These are phyloP conservation scores for Entosphenus tridentatus DNA, from an alignment of 2,113 vertebrate species.

Conservation along the genomic window DNA sequence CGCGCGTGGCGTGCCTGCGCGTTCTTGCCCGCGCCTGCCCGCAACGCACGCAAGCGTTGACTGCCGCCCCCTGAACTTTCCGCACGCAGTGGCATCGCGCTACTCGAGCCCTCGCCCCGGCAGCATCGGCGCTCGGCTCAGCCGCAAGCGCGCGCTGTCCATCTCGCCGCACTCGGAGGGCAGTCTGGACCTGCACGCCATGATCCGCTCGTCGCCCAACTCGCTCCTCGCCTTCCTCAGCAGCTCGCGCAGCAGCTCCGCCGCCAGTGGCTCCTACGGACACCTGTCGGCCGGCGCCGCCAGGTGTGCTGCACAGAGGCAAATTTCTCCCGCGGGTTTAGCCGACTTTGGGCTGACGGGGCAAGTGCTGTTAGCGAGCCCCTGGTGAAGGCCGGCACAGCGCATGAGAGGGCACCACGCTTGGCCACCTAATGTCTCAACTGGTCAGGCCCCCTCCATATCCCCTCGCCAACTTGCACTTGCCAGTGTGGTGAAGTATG, in stretches of 20 bases:
- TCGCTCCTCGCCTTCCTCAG: conserved; percentile 95
- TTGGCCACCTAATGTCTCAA: too few relatives aligned
- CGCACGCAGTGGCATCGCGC: conserved; percentile 16
- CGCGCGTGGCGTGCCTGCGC: too few relatives aligned
- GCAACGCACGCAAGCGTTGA: too few relatives aligned
- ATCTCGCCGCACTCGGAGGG: conserved; percentile 84
- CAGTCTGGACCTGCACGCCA: conserved; percentile 94
- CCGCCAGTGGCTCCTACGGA: conserved; percentile 79
- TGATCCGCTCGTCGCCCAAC: conserved; percentile 94
- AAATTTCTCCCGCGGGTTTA: too few relatives aligned
- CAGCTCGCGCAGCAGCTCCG: conserved; percentile 71
- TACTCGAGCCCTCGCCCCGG: conserved; percentile 58
- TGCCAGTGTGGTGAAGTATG: too few relatives aligned
- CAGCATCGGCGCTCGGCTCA: conserved; percentile 53
- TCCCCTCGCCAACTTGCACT: too few relatives aligned
- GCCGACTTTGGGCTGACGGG: too few relatives aligned
- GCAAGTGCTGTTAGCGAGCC: too few relatives aligned
- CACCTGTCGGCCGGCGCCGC: conserved; percentile 77
- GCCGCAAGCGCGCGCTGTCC: conserved; percentile 71
- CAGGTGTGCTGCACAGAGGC: conserved; percentile 27
- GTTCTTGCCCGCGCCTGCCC: too few relatives aligned
- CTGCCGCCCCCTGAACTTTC: background rate
- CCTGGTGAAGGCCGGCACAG: too few relatives aligned
- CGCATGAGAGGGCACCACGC: too few relatives aligned
- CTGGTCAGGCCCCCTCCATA: too few relatives aligned